Conservation (phyloP, 1,140 invertebrate genomes). For the Ectropis grisescens region DNA sequence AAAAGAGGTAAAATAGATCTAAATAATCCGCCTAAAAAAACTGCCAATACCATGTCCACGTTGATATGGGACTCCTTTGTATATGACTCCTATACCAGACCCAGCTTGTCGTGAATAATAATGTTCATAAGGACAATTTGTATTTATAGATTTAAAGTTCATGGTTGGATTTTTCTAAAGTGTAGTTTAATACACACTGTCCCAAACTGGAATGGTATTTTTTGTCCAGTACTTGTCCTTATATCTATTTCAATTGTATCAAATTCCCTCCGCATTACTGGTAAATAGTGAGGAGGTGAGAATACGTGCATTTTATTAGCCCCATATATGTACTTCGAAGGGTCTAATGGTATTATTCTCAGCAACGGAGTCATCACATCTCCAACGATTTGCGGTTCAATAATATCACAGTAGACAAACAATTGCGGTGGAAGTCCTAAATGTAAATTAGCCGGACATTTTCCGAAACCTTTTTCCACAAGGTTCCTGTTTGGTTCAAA, state of each 20-base stretch:
- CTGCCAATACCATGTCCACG: conserved; percentile 20
- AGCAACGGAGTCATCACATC: conserved; percentile 27
- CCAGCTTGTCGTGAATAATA: conserved; percentile 26
- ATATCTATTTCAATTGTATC: conserved; percentile 33
- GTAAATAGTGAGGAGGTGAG: conserved; percentile 22
- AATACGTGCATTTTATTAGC: conserved; percentile 25
- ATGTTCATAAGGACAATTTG: conserved; percentile 21
- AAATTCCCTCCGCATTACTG: conserved; percentile 25
- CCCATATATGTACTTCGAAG: conserved; percentile 20
- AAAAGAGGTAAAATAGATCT: conserved; percentile 27
- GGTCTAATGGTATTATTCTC: conserved; percentile 24
- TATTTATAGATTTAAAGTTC: conserved; percentile 3
- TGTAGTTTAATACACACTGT: conserved; percentile 24
- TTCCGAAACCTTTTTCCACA: conserved; percentile 7
- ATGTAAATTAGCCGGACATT: conserved; percentile 20
- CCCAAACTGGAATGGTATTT: conserved; percentile 36
- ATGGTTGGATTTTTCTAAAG: conserved; percentile 16
- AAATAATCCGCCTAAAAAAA: conserved; percentile 28
- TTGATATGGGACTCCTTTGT: conserved; percentile 9
- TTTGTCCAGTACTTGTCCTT: conserved; percentile 22
- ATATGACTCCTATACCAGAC: conserved; percentile 22
- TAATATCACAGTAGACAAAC: conserved; percentile 38
- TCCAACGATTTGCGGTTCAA: conserved; percentile 34
- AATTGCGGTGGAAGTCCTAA: conserved; percentile 22
- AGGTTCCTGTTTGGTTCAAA: conserved; percentile 19